These are phyloP conservation scores for Ophion slaviceki DNA, from an alignment of 2,888 invertebrate species.

Conservation along the genomic window DNA sequence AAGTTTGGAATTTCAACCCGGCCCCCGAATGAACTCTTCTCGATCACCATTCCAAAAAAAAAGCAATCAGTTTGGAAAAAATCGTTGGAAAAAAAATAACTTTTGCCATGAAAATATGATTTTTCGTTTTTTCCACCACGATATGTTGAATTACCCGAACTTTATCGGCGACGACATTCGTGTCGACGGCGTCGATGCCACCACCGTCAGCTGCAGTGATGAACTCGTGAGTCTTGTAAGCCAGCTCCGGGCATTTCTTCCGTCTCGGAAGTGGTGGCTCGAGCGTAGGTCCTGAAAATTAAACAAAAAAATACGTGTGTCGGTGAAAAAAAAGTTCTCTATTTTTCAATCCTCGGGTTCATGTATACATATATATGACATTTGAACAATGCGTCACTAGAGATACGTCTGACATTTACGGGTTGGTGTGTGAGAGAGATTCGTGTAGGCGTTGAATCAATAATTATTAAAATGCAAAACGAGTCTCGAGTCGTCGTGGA, in stretches of 20 bases:
- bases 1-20: no score
- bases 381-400: slow-evolving; percentile 4
- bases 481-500: slow-evolving; percentile 52
- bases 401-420: not conserved
- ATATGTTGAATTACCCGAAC: slow-evolving; percentile 85
- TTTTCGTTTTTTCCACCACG: not conserved
- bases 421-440: slow-evolving; percentile 29
- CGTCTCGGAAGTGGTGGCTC: slow-evolving; percentile 94
- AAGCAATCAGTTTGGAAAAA: no score
- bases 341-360: not conserved
- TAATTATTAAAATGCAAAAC: slow-evolving; percentile 29
- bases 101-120: slow-evolving; percentile 6
- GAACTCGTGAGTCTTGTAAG: slow-evolving; percentile 94
- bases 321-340: not conserved
- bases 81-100: no score
- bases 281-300: slow-evolving; percentile 85
- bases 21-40: no score
- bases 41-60: no score
- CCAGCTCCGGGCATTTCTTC: slow-evolving; percentile 95
- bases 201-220: slow-evolving; percentile 86
- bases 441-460: slow-evolving; percentile 26
- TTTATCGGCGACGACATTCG: slow-evolving; percentile 86
- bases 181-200: slow-evolving; percentile 86
- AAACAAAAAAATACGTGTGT: slow-evolving; percentile 46
- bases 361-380: not conserved